Percentiles rank a stretch among this genome's conserved stretches.
Conservation (phyloP, 2,888 invertebrate species). For the Seladonia tumulorum region DNA sequence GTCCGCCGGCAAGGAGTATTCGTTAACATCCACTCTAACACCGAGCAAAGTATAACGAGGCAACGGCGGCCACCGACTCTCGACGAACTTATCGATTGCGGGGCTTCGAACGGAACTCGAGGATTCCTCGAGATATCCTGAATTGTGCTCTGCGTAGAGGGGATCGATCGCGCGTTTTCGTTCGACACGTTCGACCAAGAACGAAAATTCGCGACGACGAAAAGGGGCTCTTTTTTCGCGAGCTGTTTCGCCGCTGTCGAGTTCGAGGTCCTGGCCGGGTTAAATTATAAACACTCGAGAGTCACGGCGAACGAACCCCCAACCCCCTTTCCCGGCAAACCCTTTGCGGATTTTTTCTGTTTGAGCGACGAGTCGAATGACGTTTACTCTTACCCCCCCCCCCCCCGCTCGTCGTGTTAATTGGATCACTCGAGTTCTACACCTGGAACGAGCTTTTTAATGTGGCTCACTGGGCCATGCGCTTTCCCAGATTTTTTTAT, state of each 20-base stretch:
- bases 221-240: neutral
- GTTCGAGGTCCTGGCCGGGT: constrained; percentile 14
- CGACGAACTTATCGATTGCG: constrained; percentile 34
- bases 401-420: neutral
- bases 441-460: neutral
- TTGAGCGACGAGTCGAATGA: constrained; percentile 1
- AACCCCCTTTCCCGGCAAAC: neutral
- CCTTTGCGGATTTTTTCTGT: constrained; percentile 8
- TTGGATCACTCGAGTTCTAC: neutral
- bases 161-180: constrained; percentile 29
- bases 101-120: constrained; percentile 16
- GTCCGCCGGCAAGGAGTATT: constrained; percentile 20
- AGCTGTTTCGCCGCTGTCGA: neutral
- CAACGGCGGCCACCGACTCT: neutral
- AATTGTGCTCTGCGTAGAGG: neutral
- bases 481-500: neutral
- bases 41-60: constrained; percentile 40
- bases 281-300: constrained; percentile 36
- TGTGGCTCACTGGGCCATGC: neutral
- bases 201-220: neutral
- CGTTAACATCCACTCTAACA: constrained; percentile 46
- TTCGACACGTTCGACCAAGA: constrained; percentile 7
- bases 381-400: neutral
- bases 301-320: constrained; percentile 22
- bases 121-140: constrained; percentile 27